Percentiles rank a stretch among this genome's conserved stretches.
Evolutionary conservation across 2,797 vertebrate genomes (phyloP).

Genomic region (Bufotes viridis): DNA sequence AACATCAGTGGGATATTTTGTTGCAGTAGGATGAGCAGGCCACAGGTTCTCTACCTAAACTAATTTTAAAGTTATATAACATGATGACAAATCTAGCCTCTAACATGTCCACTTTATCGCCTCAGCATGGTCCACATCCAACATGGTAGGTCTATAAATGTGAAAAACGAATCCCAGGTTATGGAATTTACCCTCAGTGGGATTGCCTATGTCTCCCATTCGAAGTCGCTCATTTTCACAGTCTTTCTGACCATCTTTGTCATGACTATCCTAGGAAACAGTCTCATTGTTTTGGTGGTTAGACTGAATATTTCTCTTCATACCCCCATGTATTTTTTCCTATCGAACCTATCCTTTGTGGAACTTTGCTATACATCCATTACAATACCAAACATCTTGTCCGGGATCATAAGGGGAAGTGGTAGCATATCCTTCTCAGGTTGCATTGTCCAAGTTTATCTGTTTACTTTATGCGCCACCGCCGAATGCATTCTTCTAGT

Average conservation of each 20-base stretch:
- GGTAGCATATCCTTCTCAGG: constrained; percentile 34
- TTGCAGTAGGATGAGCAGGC: background rate
- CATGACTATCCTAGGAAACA: constrained; percentile 41
- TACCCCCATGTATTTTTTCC: constrained; percentile 50
- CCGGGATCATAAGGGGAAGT: background rate
- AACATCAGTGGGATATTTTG: background rate
- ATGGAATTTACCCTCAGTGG: constrained; percentile 41
- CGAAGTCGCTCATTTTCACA: background rate
- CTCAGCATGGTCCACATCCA: constrained; percentile 6
- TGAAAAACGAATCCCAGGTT: constrained; percentile 1
- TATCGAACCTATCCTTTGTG: constrained; percentile 46
- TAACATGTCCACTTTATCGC: background rate
- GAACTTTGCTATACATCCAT: constrained; percentile 48
- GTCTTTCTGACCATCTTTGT: constrained; percentile 33
- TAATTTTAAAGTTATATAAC: background rate
- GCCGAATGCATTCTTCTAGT: constrained; percentile 45
- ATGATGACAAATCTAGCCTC: too few species aligned
- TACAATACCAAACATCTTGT: constrained; percentile 44
- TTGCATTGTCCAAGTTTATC: constrained; percentile 40
- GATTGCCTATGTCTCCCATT: constrained; percentile 16
- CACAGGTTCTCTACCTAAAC: background rate
- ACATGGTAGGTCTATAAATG: background rate
- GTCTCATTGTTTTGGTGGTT: constrained; percentile 36
- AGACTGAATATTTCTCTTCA: constrained; percentile 23
- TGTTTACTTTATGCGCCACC: constrained; percentile 51